phyloP scores from a whole-genome alignment of 53 echinoderm and acorn worm species.

The Mesocentrotus franciscanus region DNA sequence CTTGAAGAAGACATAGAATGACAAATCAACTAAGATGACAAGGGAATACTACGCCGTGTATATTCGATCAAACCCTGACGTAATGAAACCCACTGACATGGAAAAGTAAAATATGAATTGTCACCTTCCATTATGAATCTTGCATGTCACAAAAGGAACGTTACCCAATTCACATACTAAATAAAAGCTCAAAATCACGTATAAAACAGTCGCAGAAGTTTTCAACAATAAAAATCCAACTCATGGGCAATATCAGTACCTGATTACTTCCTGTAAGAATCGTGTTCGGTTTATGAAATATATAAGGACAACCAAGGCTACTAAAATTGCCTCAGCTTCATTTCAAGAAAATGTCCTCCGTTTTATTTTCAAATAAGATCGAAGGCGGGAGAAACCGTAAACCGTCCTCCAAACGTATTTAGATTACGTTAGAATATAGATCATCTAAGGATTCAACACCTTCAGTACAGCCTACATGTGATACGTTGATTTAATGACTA shows the following conservation, averaged over 20 bases:
- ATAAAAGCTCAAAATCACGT: not conserved
- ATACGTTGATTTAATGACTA: not conserved
- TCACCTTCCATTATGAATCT: not conserved
- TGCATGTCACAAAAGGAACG: not conserved
- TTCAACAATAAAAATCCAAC: too few relatives aligned
- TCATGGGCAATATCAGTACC: too few relatives aligned
- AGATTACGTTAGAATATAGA: not conserved
- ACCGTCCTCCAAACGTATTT: not conserved
- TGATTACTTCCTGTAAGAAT: too few relatives aligned
- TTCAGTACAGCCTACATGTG: too few relatives aligned
- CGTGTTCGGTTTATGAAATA: too few relatives aligned
- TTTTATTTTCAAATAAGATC: too few relatives aligned
- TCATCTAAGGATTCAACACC: not conserved
- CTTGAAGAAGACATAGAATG: not conserved
- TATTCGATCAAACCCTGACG: not conserved
- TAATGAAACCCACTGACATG: not conserved
- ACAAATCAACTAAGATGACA: not conserved
- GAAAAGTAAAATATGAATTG: not conserved
- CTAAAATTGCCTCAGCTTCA: too few relatives aligned
- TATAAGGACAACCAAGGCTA: too few relatives aligned
- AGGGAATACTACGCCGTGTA: not conserved
- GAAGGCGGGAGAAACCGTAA: too few relatives aligned
- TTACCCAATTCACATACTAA: not conserved
- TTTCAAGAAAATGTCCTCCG: too few relatives aligned
- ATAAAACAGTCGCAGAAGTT: too few relatives aligned